These are phyloP conservation scores for Seira ritae DNA, from an alignment of 2,888 invertebrate genomes.

Conservation along the genomic window DNA sequence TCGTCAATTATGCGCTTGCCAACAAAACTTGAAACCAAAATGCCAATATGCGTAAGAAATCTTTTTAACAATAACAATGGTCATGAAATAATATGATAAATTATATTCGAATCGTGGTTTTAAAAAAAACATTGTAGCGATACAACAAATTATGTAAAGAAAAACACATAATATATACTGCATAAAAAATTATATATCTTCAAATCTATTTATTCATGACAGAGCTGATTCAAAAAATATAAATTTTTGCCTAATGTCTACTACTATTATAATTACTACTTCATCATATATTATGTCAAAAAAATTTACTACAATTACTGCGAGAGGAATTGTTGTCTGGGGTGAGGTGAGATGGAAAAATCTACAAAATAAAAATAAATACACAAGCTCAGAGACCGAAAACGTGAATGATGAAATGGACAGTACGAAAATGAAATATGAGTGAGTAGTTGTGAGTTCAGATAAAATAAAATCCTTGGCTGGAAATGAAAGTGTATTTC, in stretches of 20 bases:
- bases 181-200: slow-evolving; percentile 4
- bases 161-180: neutral
- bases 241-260: slow-evolving; percentile 48
- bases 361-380: neutral
- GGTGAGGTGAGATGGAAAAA: too few relatives aligned
- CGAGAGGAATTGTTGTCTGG: too few relatives aligned
- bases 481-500: neutral
- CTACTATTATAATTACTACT: neutral
- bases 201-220: slow-evolving; percentile 32
- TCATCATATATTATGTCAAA: neutral
- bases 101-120: too few relatives aligned
- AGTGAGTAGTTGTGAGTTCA: too few relatives aligned
- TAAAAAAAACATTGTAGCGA: too few relatives aligned
- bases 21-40: slow-evolving; percentile 63
- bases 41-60: slow-evolving; percentile 57
- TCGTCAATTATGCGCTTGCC: slow-evolving; percentile 63
- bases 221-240: slow-evolving; percentile 56
- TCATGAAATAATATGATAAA: neutral
- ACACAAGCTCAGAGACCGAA: neutral
- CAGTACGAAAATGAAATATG: too few relatives aligned
- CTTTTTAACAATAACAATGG: slow-evolving; percentile 26
- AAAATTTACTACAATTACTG: neutral
- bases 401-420: neutral
- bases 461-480: too few relatives aligned
- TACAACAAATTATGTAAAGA: too few relatives aligned